Evolutionary conservation across 2,888 invertebrate genomes (phyloP).

Genomic region (Phalera bucephala): DNA sequence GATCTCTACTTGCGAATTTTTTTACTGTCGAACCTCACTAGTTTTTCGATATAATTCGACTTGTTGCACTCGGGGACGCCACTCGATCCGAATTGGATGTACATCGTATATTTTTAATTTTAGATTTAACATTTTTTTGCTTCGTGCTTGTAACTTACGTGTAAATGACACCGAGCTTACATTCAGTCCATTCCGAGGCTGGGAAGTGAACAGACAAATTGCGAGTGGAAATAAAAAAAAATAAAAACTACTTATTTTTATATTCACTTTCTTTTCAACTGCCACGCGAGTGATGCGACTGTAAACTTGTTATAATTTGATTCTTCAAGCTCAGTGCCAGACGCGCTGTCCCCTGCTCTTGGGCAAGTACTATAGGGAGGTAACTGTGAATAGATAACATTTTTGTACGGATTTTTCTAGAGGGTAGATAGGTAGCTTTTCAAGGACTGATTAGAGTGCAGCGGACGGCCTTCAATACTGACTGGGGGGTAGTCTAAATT

Average conservation of each 20-base stretch:
- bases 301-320: no score
- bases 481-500: background rate
- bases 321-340: background rate
- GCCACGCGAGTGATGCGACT: no score
- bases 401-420: constrained; percentile 38
- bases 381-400: constrained; percentile 24
- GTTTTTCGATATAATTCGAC: constrained; percentile 23
- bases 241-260: no score
- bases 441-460: constrained; percentile 12
- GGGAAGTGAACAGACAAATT: no score
- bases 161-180: background rate
- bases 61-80: constrained; percentile 22
- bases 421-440: constrained; percentile 19
- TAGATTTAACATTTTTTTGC: constrained; percentile 11
- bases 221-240: no score
- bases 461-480: constrained; percentile 5
- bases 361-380: constrained; percentile 2
- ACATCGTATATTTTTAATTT: constrained; percentile 24
- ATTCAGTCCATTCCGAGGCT: no score
- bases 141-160: constrained; percentile 11
- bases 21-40: constrained; percentile 22
- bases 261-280: no score
- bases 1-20: constrained; percentile 22
- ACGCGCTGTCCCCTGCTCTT: no score
- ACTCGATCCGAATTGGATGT: constrained; percentile 17